Evolutionary conservation across 2,797 vertebrate species (phyloP), one percentile per base, ranked within the genome.

Genomic region (Acanthis flammea): DNA sequence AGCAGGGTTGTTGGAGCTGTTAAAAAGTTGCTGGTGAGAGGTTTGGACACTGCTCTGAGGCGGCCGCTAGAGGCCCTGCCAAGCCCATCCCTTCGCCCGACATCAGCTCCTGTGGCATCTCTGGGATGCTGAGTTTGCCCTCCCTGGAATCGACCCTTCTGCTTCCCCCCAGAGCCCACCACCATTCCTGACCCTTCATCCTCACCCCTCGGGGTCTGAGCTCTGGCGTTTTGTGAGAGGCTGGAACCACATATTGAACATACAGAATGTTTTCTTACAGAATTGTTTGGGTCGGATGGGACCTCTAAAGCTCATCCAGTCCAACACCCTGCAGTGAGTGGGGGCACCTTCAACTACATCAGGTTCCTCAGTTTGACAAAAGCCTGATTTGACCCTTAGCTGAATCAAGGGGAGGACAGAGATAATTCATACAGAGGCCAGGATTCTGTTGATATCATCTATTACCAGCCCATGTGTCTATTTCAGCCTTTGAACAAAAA

Each of bases 21-120:
- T 16, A 1, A 0, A 1, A 39, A 50, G 25, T 2, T 8, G 21
- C 35, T 41, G 53, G 8, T 23, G 28, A 3, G 45, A 60, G 28
- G 22, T 45, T 60, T 13, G 75, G 35, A 2, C 37, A 1, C 25
- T 41, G 87, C 31, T 14, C 1, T 1, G 4, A 8, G 6, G 24
- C 2, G 14, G 87, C 95, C 96, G 5, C 91, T 88, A 94, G 96
- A 96, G 96, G 96, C 85, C 95, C 82, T 51, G 10, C 79, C 54
- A 47, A 68, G 57, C 70, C 68, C 30, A 1, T 30, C 17, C 4
- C 71, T 84, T 53, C 5, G 0, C 63, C 33, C 67, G 2, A 4
- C 53, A 1, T 5, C 57, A 19, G 41, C 41, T 42, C 41, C 41
- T 7, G 41, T 17, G 4, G 41, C 57, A 1, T 6, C 57, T 22